Percentiles rank a stretch among this genome's conserved stretches.
phyloP scores from a whole-genome alignment of 2,797 vertebrate genomes.

The Gila robusta region DNA sequence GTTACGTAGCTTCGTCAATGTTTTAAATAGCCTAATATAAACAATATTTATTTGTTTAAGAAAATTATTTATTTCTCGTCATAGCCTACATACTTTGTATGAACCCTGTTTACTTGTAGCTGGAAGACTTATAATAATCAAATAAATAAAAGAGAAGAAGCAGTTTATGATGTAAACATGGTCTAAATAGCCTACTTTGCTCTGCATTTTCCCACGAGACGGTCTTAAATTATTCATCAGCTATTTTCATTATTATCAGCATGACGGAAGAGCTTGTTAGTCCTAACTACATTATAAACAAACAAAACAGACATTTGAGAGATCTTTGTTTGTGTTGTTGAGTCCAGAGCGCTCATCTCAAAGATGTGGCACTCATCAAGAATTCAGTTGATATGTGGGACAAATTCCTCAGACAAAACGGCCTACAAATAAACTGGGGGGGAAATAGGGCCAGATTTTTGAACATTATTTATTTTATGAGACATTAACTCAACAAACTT shows the following conservation, averaged over 20 bases:
- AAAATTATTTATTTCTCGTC: background rate
- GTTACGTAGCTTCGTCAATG: background rate
- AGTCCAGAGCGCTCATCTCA: background rate
- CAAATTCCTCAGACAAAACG: background rate
- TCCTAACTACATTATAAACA: slow-evolving; percentile 31
- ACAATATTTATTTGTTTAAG: background rate
- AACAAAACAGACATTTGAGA: slow-evolving; percentile 37
- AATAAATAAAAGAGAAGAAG: slow-evolving; percentile 16
- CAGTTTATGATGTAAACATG: slow-evolving; percentile 19
- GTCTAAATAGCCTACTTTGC: slow-evolving; percentile 19
- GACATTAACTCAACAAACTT: background rate
- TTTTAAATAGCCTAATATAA: too few species aligned
- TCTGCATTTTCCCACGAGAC: slow-evolving; percentile 50
- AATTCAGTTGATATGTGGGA: background rate
- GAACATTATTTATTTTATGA: background rate
- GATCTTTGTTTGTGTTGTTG: background rate
- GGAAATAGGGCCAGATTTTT: background rate
- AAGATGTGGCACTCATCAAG: background rate
- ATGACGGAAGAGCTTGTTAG: slow-evolving; percentile 35
- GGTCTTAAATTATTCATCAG: slow-evolving; percentile 15
- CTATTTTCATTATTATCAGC: background rate
- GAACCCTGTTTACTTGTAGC: background rate
- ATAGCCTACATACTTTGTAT: background rate
- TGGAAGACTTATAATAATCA: background rate
- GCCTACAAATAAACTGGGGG: background rate